Percentiles rank a stretch among this genome's conserved stretches.
These are phyloP conservation scores for Thymelicus sylvestris DNA, from an alignment of 2,888 invertebrate genomes.

Conservation along the genomic window DNA sequence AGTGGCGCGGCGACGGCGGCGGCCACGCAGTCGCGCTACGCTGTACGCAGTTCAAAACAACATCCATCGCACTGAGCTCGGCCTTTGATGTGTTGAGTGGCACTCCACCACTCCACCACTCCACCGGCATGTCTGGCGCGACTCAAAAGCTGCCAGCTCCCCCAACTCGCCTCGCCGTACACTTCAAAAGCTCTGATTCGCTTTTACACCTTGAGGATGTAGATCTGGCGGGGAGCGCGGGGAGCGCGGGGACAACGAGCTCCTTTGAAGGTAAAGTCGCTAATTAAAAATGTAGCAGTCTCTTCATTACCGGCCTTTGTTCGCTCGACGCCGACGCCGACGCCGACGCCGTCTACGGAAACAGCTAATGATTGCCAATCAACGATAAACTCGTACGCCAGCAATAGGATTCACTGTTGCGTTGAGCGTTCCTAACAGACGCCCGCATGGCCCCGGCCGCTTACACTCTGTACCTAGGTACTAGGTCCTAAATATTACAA, in stretches of 20 bases:
- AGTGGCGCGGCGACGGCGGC: not conserved
- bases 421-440: no score
- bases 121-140: slow-evolving; percentile 65
- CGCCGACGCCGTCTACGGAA: not conserved
- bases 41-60: slow-evolving; percentile 25
- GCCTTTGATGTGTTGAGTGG: slow-evolving; percentile 76
- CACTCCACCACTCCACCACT: slow-evolving; percentile 58
- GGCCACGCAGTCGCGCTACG: slow-evolving; percentile 11
- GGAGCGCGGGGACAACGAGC: slow-evolving; percentile 45
- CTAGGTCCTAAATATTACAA: no score
- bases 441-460: no score
- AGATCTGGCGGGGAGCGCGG: slow-evolving; percentile 45
- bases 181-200: slow-evolving; percentile 75
- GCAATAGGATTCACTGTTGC: not conserved
- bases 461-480: no score
- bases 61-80: slow-evolving; percentile 40
- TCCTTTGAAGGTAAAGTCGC: slow-evolving; percentile 44
- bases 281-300: slow-evolving; percentile 47
- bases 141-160: slow-evolving; percentile 55
- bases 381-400: not conserved
- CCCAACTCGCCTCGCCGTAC: slow-evolving; percentile 52
- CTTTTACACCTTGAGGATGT: slow-evolving; percentile 74
- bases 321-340: not conserved
- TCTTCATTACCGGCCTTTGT: slow-evolving; percentile 40
- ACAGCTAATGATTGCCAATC: slow-evolving; percentile 1